Evolutionary conservation across 37 sponge, comb jelly and placozoan species (phyloP), one percentile per base, ranked within the genome.

Genomic region (Tethya wilhelma): DNA sequence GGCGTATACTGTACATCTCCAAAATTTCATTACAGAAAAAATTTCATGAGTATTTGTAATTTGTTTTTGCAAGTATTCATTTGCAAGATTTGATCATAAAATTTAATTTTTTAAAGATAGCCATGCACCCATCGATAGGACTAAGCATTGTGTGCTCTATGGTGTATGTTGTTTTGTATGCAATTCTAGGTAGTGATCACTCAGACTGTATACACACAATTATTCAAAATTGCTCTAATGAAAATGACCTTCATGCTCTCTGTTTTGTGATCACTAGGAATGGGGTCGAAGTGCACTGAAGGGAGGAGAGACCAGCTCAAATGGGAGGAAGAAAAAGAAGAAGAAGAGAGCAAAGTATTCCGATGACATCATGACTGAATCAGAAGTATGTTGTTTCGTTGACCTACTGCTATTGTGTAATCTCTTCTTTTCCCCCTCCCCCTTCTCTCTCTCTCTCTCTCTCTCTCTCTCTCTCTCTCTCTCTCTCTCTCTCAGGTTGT

Each of bases 311-410:
- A n/a, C n/a, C n/a, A n/a, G n/a, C n/a, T n/a, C n/a, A 9, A 59
- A 49, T 25, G 60, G 39, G 67, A 40, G 39, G 28, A 56, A 28
- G 23, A 58, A 79, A 26, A 67, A 76, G 33, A 59, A 40, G 26
- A 39, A 49, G 65, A 59, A 72, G 28, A 40, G 33, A 25, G 44
- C 53, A 30, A 23, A 73, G 23, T 79, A 86, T 69, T 25, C 19
- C 2, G 88, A 87, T 29, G 64, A 76, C 60, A 74, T 76, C 32
- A 87, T 87, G 88, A 81, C 82, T 44, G 88, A 87, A 56, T 81
- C 88, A 25, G 88, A 87, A 64, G 88, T 87, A n/a, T 14, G 62
- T 19, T n/a, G n/a, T n/a, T n/a, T n/a, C n/a, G n/a, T n/a, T n/a
- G n/a, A n/a, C n/a, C n/a, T n/a, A n/a, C n/a, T n/a, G n/a, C n/a